These are phyloP conservation scores for Caenorhabditis sp. DNA, from an alignment of 2,888 invertebrate species.

Conservation along the genomic window DNA sequence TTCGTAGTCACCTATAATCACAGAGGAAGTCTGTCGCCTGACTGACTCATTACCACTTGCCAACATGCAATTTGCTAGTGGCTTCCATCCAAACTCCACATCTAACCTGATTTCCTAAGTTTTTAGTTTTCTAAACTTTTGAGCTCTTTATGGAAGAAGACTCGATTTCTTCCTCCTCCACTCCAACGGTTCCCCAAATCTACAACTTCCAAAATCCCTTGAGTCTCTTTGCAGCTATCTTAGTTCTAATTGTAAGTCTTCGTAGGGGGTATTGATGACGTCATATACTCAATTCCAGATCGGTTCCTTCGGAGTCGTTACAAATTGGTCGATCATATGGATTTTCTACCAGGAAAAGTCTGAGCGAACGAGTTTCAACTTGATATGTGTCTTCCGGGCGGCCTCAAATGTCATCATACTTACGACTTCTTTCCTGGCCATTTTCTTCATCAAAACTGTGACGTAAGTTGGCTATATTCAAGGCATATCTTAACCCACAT, in stretches of 20 bases:
- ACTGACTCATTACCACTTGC: no score
- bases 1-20: no score
- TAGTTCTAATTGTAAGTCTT: constrained; percentile 22
- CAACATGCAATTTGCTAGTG: no score
- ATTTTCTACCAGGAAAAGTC: constrained; percentile 31
- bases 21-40: no score
- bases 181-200: neutral
- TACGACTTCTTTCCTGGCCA: constrained; percentile 1
- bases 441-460: constrained; percentile 14
- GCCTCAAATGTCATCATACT: constrained; percentile 16
- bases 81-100: no score
- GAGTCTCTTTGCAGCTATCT: constrained; percentile 2
- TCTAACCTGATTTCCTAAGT: no score
- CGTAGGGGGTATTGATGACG: no score
- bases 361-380: constrained; percentile 32
- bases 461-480: constrained; percentile 24
- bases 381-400: constrained; percentile 41
- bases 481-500: neutral
- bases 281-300: constrained; percentile 24
- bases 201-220: neutral
- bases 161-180: no score
- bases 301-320: constrained; percentile 17
- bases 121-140: no score
- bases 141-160: no score
- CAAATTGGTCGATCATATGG: constrained; percentile 12